Percentiles rank a stretch among this genome's conserved stretches.
Conservation (phyloP, 1,140 invertebrate species). For the Adelges cooleyi region DNA sequence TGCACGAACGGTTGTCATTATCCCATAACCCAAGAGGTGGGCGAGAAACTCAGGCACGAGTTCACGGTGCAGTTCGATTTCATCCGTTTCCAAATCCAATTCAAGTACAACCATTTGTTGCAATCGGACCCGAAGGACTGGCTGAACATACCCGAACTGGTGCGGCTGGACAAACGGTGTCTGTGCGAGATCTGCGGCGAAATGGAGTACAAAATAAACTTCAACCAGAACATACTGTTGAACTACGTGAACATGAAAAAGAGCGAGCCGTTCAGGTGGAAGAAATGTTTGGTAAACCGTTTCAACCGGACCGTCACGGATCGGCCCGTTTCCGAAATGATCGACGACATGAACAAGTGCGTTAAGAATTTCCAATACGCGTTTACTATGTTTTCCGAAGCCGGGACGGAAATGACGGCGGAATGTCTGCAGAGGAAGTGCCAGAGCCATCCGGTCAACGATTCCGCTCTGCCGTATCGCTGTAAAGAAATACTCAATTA, state of each 20-base stretch:
- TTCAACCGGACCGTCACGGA: slow-evolving; percentile 2
- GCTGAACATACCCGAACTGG: slow-evolving; percentile 4
- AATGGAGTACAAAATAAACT: slow-evolving; percentile 12
- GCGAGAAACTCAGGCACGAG: slow-evolving; percentile 2
- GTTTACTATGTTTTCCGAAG: slow-evolving; percentile 6
- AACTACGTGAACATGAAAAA: slow-evolving; percentile 2
- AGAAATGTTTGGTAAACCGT: slow-evolving; percentile 7
- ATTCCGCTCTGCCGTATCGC: neutral
- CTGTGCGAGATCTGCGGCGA: slow-evolving; percentile 9
- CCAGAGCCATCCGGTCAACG: slow-evolving; percentile 3
- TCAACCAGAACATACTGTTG: slow-evolving; percentile 1
- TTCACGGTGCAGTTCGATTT: slow-evolving; percentile 20
- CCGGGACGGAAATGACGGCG: neutral
- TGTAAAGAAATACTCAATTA: neutral
- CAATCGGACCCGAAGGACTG: slow-evolving; percentile 7
- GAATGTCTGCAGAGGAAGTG: neutral
- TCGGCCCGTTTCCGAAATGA: slow-evolving; percentile 17
- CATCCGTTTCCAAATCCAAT: slow-evolving; percentile 19
- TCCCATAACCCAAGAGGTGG: neutral
- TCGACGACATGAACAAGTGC: slow-evolving; percentile 1
- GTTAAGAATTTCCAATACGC: neutral
- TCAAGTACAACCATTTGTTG: slow-evolving; percentile 11
- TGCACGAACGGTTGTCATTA: slow-evolving; percentile 5
- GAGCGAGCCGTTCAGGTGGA: slow-evolving; percentile 7
- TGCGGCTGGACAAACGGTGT: slow-evolving; percentile 2